Evolutionary conservation across 1,140 invertebrate species (phyloP), one percentile per base, ranked within the genome.

Genomic region (Nylanderia fulva): DNA sequence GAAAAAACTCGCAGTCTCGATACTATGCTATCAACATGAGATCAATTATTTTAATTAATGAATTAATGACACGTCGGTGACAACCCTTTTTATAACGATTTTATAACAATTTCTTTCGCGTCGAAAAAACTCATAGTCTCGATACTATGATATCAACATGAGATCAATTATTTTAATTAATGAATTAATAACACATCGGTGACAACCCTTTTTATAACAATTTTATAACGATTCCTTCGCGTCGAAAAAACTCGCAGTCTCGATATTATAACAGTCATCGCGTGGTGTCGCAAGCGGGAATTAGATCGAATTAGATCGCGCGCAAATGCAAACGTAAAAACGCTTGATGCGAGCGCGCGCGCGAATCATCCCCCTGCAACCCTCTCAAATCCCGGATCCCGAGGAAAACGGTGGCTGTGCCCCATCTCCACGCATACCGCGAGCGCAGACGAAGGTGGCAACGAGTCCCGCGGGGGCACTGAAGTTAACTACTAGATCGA

Each of bases 401-500:
- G 52, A 68, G 77, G 39, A 77, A 33, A 33, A 1, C 29, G 29
- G 29, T 33, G 42, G 33, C 27, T 39, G 48, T 58, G 27, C 24
- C 83, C 61, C 60, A 56, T 77, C 45, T 48, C 86, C 72, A 79
- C 77, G 24, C 72, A 68, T 84, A 80, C 36, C 61, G 72, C 36
- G 21, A 13, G 48, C 3, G 33, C 56, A 76, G 63, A 86, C 88
- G 88, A 89, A 88, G 87, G 89, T 90, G 89, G 88, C 92, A 94
- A 94, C 92, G 93, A 94, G 93, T 94, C 93, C 88, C 93, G 39
- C 45, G 93, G 92, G 93, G 87, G 91, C 91, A 88, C 85, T 94
- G 75, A 90, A 92, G 91, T 93, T 94, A 94, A 94, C 93, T 93
- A 91, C 91, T 92, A 92, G 93, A 94, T 94, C 93, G 92, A 94